Evolutionary conservation across 2,113 vertebrate species (phyloP), one percentile per base, ranked within the genome.

Genomic region (Channa argus): DNA sequence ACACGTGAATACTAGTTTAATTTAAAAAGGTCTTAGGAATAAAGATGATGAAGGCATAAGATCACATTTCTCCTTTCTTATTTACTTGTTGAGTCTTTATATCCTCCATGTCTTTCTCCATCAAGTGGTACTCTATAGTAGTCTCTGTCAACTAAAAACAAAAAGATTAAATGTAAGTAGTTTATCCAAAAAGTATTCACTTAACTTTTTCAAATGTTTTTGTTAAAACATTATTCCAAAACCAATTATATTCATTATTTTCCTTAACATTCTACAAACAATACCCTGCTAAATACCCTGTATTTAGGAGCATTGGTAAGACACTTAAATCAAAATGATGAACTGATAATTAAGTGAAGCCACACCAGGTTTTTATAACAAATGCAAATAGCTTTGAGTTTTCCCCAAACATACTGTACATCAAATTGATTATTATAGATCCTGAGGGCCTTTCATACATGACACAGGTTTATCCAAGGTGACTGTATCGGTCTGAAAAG

Each of bases 21-120:
- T 24, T 24, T 24, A 24, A 24, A 1, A 24, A 24, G 24, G 24
- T 24, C 24, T 24, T 24, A 24, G 24, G 24, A 1, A 24, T 24
- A 24, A 24, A 24, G 24, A 24, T 24, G 24, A 24, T 24, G 24
- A 24, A 24, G 24, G 24, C 24, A 24, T 24, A 24, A 24, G 24
- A 24, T 24, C 24, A 63, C 24, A 54, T 44, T 14, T 33, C 50
- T 96, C 90, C 98, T 70, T 97, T 97, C 69, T 95, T 96, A 77
- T 93, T 93, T 58, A 83, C 89, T 24, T 24, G 24, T 24, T 24
- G 24, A 78, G 69, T 95, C 90, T 95, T 99, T 86, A 97, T 79
- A 8, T 97, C 96, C 62, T 97, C 95, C 75, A 98, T 81, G 82
- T 99, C 97, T 85, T 96, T 98, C 91, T 97, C 96, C 93, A 97